Conservation (phyloP, 2,888 invertebrate genomes). For the Ormyrus labotus region DNA sequence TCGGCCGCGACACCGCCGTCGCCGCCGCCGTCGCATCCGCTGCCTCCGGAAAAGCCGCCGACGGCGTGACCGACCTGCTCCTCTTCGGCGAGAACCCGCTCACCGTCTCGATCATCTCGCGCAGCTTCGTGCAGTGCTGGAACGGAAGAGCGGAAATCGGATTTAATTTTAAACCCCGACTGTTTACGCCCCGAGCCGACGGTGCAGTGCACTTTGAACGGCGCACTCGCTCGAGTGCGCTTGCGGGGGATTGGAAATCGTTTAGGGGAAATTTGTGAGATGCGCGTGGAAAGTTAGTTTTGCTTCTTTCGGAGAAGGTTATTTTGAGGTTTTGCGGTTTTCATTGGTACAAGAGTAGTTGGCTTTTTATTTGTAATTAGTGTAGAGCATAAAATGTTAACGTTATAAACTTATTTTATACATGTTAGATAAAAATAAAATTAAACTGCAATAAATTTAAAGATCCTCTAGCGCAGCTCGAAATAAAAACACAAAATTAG, state of each 20-base stretch:
- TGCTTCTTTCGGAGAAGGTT: neutral
- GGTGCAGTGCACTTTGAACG: neutral
- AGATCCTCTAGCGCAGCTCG: neutral
- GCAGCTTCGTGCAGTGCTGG: slow-evolving; percentile 80
- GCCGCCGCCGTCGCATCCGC: neutral
- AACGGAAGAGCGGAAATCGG: slow-evolving; percentile 10
- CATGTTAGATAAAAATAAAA: too few species aligned
- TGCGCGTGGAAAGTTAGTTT: too few species aligned
- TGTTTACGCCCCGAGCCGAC: neutral
- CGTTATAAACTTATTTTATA: too few species aligned
- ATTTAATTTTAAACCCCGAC: slow-evolving; percentile 38
- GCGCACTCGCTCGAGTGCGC: neutral
- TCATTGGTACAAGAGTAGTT: neutral
- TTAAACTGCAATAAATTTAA: too few species aligned
- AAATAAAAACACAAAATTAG: too few species aligned
- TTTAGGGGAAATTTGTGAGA: too few species aligned
- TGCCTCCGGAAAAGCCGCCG: neutral
- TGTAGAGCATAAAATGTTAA: too few species aligned
- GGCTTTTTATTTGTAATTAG: too few species aligned
- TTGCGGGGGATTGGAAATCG: too few species aligned
- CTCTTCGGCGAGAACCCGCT: slow-evolving; percentile 59
- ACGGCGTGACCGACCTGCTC: slow-evolving; percentile 48
- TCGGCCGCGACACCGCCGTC: slow-evolving; percentile 16
- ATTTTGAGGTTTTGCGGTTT: neutral
- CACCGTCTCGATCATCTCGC: slow-evolving; percentile 80